Base-by-base conservation (phyloP, 2,113 vertebrate genomes). In the Chunga burmeisteri region DNA sequence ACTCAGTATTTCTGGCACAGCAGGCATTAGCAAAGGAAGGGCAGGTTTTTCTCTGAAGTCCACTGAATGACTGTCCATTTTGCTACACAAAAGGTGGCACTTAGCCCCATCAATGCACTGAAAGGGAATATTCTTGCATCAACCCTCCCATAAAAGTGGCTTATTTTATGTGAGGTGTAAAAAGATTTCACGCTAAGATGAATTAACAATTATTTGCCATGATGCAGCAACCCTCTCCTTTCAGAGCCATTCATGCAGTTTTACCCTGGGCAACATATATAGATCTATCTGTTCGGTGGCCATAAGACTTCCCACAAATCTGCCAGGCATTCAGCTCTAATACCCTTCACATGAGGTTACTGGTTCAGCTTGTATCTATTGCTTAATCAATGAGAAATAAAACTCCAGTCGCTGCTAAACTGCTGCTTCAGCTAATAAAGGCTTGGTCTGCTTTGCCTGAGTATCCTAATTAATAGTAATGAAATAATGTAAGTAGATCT, bases 381-480 rank as follows among this genome's bases (percentile, higher is more conserved):
- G 95, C 94, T 96, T 96, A 97, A 97, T 98, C 97, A 97, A 96
- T 97, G 95, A 94, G 86, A 96, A 97, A 97, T 97, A 97, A 97
- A 98, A 95, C 88, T 88, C 94, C 59, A 77, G 80, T 62, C 3
- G 0, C 73, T 90, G 87, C 93, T 73, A 92, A 94, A 94, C n/a
- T 94, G 93, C 96, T 96, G 94, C 90, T 97, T 98, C 96, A 98
- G 92, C 86, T 97, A 93, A 83, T 96, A 88, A 86, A 93, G 85
- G 90, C 63, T 94, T 97, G 87, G 89, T 97, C 94, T 94, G 74
- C 81, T 95, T 95, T 95, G 29, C 42, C 47, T 80, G 67, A 87
- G 56, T 79, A 91, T 96, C 82, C 94, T 98, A 93, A 97, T 97
- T 90, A 95, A 52, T 88, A 94, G 92, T 46, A 85, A 80, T 94